phyloP scores from a whole-genome alignment of 2,797 vertebrate species.

The Scolopax rusticola region DNA sequence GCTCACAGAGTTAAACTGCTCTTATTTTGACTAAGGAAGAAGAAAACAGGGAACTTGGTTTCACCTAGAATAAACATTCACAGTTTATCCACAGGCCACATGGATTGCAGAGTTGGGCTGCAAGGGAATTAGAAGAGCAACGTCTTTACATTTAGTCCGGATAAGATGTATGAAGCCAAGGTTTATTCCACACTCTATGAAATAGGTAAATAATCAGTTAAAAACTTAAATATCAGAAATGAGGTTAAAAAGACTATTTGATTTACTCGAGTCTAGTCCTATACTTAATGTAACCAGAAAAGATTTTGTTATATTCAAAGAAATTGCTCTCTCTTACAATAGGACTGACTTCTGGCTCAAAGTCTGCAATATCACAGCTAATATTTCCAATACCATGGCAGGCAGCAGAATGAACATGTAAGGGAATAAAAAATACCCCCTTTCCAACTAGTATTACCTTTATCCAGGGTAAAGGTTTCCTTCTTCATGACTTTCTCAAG shows the following conservation, averaged over 20 bases:
- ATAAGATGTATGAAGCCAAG: neutral
- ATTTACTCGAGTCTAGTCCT: neutral
- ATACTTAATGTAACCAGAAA: neutral
- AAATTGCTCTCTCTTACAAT: neutral
- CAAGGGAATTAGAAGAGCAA: neutral
- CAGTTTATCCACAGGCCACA: neutral
- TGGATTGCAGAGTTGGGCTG: neutral
- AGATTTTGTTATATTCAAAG: neutral
- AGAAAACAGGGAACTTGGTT: neutral
- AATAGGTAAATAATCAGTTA: neutral
- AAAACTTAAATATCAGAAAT: neutral
- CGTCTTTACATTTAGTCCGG: neutral
- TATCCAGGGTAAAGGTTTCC: neutral
- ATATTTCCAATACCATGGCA: neutral
- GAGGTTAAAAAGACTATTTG: neutral
- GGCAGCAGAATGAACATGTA: neutral
- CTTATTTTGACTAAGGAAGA: neutral
- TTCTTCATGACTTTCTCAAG: neutral
- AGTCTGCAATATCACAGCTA: neutral
- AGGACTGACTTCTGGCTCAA: neutral
- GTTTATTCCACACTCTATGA: neutral
- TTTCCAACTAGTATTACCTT: neutral
- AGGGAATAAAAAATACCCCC: neutral
- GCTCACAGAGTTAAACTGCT: neutral
- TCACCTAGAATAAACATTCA: neutral